These are phyloP conservation scores for Candoia aspera DNA, from an alignment of 2,113 vertebrate species.

Conservation along the genomic window DNA sequence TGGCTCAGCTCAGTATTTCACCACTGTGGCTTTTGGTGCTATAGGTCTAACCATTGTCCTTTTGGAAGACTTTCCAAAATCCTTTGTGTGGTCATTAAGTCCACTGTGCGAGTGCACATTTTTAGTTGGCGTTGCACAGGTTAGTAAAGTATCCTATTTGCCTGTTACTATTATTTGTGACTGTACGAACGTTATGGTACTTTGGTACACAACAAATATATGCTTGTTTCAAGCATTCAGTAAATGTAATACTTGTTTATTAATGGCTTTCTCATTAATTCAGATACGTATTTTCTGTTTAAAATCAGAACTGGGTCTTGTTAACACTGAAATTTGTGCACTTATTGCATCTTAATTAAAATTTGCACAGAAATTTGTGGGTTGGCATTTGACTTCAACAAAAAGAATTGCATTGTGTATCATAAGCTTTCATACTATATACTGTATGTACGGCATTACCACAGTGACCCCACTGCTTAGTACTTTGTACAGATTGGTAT, in stretches of 20 bases:
- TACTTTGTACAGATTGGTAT: background rate
- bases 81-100: slow-evolving; percentile 89
- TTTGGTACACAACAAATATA: background rate
- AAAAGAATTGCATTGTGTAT: background rate
- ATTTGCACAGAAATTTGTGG: background rate
- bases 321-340: background rate
- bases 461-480: background rate
- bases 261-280: background rate
- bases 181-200: background rate
- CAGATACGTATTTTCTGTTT: background rate
- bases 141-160: slow-evolving; percentile 48
- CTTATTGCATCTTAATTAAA: background rate
- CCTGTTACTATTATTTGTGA: background rate
- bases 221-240: background rate
- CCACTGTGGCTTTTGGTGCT: slow-evolving; percentile 88
- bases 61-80: slow-evolving; percentile 88
- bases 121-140: slow-evolving; percentile 92
- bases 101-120: slow-evolving; percentile 93
- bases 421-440: background rate
- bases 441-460: background rate
- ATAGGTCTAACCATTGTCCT: slow-evolving; percentile 90
- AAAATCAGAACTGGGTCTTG: background rate
- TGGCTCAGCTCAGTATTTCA: slow-evolving; percentile 90
- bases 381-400: background rate
- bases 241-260: background rate